These are phyloP conservation scores for Thecocarcelia acutangulata DNA, from an alignment of 2,888 invertebrate genomes.

Conservation along the genomic window DNA sequence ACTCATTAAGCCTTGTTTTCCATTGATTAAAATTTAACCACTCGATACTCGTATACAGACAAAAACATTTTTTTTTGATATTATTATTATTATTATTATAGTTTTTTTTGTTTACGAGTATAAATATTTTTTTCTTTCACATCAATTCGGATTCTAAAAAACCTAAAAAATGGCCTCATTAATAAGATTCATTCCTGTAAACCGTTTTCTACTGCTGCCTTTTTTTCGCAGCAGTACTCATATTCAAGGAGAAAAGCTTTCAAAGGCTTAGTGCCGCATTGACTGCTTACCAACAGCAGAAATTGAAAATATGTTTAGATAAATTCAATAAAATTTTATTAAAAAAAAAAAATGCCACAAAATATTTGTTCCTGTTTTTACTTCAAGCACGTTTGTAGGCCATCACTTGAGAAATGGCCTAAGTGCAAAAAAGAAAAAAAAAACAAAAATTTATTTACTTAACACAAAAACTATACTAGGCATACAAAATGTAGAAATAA, in stretches of 20 bases:
- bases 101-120: too few relatives aligned
- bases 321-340: conserved; percentile 53
- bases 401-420: conserved; percentile 25
- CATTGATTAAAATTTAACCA: too few relatives aligned
- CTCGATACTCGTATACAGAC: too few relatives aligned
- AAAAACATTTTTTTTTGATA: too few relatives aligned
- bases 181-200: conserved; percentile 52
- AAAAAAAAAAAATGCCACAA: conserved; percentile 49
- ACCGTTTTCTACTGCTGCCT: conserved; percentile 1
- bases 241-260: neutral
- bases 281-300: neutral
- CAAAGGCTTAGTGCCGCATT: conserved; percentile 5
- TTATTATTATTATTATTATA: too few relatives aligned
- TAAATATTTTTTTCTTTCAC: neutral
- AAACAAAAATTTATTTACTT: conserved; percentile 40
- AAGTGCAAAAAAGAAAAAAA: neutral
- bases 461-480: conserved; percentile 19
- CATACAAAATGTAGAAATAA: neutral
- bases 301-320: conserved; percentile 14
- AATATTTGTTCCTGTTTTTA: conserved; percentile 24
- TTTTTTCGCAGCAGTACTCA: neutral
- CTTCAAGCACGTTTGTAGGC: conserved; percentile 41
- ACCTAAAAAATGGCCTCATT: conserved; percentile 58
- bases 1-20: too few relatives aligned
- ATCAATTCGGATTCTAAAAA: conserved; percentile 8